Base-by-base conservation (phyloP, 2,113 vertebrate genomes). In the Dicrurus megarhynchus region DNA sequence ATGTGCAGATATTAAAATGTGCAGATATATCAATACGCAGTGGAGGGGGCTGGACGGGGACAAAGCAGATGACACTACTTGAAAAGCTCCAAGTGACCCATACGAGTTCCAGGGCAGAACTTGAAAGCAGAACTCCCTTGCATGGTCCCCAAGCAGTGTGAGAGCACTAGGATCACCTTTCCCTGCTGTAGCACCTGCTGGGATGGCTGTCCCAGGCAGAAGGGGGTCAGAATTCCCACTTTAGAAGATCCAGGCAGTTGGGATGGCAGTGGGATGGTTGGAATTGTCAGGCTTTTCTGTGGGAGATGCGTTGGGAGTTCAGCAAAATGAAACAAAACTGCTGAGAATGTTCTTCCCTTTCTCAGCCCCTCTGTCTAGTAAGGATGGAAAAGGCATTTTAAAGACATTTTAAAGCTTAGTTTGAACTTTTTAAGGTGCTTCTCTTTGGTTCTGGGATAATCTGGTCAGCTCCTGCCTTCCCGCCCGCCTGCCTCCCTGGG, bases 361-460 rank as follows among this genome's bases (percentile, higher is more conserved):
- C 80, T 52, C 33, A 77, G 74, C 70, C 52, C 46, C 0, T 4
- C 0, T 44, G 10, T 44, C 75, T 61, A 49, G 20, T 46, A n/a
- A 89, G 77, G 89, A 50, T 24, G 67, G 91, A 82, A 91, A 73
- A 78, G 89, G 12, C n/a, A 37, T 82, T 91, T 96, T 59, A 50
- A 73, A 74, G 89, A 13, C 47, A 22, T 84, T 89, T 95, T 71
- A 64, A 67, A 68, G 84, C 65, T 42, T 35, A 50, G 44, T 60
- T 60, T 50, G 82, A 87, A n/a, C 47, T 94, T 92, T 21, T 46
- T 28, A 17, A 89, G 74, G 92, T 95, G 93, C 90, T 93, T 75
- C 9, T 76, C 65, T 91, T 44, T 70, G 93, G 79, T 59, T 75
- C 10, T 63, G 83, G 78, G 91, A 60, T 94, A 85, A 89, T 60